Evolutionary conservation across 2,797 vertebrate species (phyloP).

Genomic region (Otus scops): DNA sequence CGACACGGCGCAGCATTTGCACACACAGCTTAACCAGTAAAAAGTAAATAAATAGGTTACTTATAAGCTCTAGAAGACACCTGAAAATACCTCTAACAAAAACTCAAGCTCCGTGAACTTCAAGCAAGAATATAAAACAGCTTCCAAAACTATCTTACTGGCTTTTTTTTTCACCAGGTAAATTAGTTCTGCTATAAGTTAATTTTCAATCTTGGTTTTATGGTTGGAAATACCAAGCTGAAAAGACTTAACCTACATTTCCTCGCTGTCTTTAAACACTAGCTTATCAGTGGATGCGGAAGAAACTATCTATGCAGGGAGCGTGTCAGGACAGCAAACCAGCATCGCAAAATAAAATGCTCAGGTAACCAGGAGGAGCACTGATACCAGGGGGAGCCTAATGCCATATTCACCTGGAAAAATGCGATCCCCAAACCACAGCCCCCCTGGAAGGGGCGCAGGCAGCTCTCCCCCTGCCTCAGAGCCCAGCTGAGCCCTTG

Average conservation of each 20-base stretch:
- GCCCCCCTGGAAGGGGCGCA: accelerated
- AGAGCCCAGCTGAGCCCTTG: neutral
- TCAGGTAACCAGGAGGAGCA: neutral
- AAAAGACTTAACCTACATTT: neutral
- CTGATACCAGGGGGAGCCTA: neutral
- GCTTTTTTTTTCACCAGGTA: neutral
- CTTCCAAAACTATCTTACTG: neutral
- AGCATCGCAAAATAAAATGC: neutral
- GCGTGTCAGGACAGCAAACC: neutral
- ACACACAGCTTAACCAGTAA: neutral
- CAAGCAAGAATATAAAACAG: neutral
- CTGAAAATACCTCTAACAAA: neutral
- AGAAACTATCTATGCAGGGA: neutral
- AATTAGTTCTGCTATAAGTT: neutral
- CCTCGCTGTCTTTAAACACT: neutral
- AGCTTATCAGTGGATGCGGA: neutral
- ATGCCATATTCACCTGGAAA: neutral
- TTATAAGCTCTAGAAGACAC: slow-evolving; percentile 10
- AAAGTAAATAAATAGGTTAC: slow-evolving; percentile 35
- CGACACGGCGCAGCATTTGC: neutral
- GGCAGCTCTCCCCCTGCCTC: neutral
- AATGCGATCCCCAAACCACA: neutral
- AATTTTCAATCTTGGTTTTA: neutral
- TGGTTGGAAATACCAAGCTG: neutral
- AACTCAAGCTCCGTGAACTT: neutral